phyloP scores from a whole-genome alignment of 2,888 invertebrate genomes.

The Dascillus cervinus region DNA sequence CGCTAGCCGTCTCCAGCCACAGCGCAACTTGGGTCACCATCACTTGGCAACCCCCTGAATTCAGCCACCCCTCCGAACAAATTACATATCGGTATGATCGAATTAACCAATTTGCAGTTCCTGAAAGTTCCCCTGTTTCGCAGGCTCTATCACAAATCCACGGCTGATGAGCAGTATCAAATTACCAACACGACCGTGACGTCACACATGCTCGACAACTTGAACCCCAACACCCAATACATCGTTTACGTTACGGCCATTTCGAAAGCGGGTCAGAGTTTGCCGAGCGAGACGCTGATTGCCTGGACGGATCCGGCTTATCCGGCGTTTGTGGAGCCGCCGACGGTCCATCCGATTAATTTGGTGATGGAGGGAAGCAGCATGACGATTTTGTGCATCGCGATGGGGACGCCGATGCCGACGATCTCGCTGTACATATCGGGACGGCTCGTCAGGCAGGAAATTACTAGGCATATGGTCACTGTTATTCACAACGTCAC shows the following conservation, averaged over 20 bases:
- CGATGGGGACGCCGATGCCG: slow-evolving; percentile 79
- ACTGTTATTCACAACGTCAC: slow-evolving; percentile 80
- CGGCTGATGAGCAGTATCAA: slow-evolving; percentile 53
- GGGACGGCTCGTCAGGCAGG: slow-evolving; percentile 71
- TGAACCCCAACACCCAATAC: slow-evolving; percentile 76
- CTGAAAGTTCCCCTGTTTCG: too few species aligned
- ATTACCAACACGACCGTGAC: slow-evolving; percentile 60
- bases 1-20: slow-evolving; percentile 67
- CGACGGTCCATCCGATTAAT: slow-evolving; percentile 76
- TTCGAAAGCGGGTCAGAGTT: slow-evolving; percentile 59
- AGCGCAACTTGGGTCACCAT: slow-evolving; percentile 77
- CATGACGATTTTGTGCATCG: slow-evolving; percentile 79
- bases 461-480: slow-evolving; percentile 77
- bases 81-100: slow-evolving; percentile 63
- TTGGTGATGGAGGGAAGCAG: slow-evolving; percentile 76
- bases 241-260: slow-evolving; percentile 71
- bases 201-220: slow-evolving; percentile 60
- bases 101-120: too few species aligned
- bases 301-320: slow-evolving; percentile 85
- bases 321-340: slow-evolving; percentile 82
- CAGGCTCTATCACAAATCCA: slow-evolving; percentile 66
- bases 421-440: slow-evolving; percentile 76
- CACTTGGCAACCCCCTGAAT: slow-evolving; percentile 79
- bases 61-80: slow-evolving; percentile 70
- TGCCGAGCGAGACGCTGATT: slow-evolving; percentile 73